These are phyloP conservation scores for Drosophila chauvacae DNA, from an alignment of 1,140 invertebrate species.

Conservation along the genomic window DNA sequence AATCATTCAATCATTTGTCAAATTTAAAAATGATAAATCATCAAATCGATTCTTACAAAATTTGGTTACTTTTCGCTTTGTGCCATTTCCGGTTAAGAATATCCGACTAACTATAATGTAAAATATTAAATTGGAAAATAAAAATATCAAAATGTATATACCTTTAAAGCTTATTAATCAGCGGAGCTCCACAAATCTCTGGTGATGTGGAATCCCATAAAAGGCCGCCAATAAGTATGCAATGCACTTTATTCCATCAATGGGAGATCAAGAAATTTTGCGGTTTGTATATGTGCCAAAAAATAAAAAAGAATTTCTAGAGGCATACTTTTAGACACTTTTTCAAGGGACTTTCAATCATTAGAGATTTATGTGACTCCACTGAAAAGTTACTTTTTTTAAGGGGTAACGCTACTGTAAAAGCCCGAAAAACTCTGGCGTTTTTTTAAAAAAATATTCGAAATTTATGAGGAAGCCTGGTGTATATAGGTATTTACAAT, in stretches of 20 bases:
- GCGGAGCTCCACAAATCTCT: conserved; percentile 4
- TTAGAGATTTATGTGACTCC: conserved; percentile 7
- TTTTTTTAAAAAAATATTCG: background rate
- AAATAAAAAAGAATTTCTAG: background rate
- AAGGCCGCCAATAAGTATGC: conserved; percentile 9
- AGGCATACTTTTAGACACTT: conserved; percentile 5
- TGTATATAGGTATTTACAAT: background rate
- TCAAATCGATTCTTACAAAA: conserved; percentile 12
- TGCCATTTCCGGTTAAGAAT: background rate
- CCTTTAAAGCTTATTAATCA: conserved; percentile 1
- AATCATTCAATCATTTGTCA: background rate
- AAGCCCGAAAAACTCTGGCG: background rate
- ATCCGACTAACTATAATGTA: conserved; percentile 10
- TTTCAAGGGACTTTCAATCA: background rate
- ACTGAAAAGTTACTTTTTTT: conserved; percentile 11
- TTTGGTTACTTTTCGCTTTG: background rate
- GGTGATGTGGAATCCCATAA: conserved; percentile 1
- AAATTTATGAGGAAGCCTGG: background rate
- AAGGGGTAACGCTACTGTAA: conserved; percentile 17
- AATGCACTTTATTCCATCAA: background rate
- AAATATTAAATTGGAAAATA: conserved; percentile 20
- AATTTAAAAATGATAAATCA: conserved; percentile 1
- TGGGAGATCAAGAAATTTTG: background rate
- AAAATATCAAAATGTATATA: conserved; percentile 19
- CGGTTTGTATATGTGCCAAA: background rate